These are phyloP conservation scores for Labeo rohita DNA, from an alignment of 2,113 vertebrate species.

Conservation along the genomic window DNA sequence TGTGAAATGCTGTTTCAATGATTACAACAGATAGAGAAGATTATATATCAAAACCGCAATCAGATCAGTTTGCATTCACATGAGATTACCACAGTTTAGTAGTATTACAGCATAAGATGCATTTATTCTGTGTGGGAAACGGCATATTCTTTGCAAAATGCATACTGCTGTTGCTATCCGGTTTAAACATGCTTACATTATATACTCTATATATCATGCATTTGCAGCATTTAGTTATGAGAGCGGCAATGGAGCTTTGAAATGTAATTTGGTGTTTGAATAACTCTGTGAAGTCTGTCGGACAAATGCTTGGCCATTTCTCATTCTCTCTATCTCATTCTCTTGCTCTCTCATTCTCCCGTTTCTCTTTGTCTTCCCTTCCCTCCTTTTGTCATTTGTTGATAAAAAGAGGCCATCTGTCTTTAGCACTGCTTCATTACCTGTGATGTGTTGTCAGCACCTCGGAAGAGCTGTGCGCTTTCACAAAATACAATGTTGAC, in stretches of 20 bases:
- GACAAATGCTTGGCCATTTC: background rate
- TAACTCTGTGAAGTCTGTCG: background rate
- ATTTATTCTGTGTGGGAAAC: background rate
- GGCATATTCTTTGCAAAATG: background rate
- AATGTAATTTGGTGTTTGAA: background rate
- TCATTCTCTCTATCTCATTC: constrained; percentile 35
- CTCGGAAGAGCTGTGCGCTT: constrained; percentile 59
- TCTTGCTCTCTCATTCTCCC: constrained; percentile 7
- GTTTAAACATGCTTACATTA: background rate
- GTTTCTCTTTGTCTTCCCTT: constrained; percentile 33
- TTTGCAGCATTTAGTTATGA: background rate
- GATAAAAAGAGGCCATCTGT: constrained; percentile 57
- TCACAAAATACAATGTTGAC: constrained; percentile 60
- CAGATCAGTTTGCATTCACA: background rate
- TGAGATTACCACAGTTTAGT: background rate
- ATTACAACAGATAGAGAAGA: background rate
- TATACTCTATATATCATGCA: background rate
- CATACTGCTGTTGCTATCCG: background rate
- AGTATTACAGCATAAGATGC: background rate
- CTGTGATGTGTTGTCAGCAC: constrained; percentile 64
- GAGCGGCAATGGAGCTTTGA: background rate
- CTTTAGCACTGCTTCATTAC: constrained; percentile 72
- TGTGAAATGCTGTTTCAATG: background rate
- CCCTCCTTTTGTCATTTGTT: constrained; percentile 38
- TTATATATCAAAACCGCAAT: background rate